phyloP scores from a whole-genome alignment of 2,113 vertebrate genomes.

The Sapajus apella region DNA sequence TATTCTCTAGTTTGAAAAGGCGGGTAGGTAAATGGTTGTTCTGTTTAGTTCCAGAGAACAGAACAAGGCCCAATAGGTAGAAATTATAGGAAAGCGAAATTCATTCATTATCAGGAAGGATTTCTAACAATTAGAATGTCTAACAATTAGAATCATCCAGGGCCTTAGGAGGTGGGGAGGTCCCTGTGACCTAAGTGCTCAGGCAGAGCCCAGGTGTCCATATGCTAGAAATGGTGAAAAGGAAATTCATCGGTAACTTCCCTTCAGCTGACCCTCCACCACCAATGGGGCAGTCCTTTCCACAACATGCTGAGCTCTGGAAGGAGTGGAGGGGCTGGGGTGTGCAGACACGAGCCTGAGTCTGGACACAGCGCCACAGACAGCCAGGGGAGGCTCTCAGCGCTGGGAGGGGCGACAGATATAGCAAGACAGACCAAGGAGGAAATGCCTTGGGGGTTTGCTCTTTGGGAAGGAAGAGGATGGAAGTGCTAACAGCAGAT shows the following conservation, averaged over 20 bases:
- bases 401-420: rapidly evolving
- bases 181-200: constrained; percentile 31
- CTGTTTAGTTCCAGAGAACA: constrained; percentile 60
- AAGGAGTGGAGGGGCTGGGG: background rate
- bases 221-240: background rate
- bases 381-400: background rate
- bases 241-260: background rate
- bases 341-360: background rate
- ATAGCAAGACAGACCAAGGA: background rate
- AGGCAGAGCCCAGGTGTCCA: background rate
- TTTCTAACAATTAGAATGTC: constrained; percentile 72
- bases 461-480: background rate
- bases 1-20: constrained; percentile 75
- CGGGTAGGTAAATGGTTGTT: constrained; percentile 46
- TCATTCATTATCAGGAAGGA: constrained; percentile 54
- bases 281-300: background rate
- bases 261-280: background rate
- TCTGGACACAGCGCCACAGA: background rate
- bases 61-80: constrained; percentile 64
- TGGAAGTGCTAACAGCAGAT: background rate
- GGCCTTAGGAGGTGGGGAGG: constrained; percentile 67
- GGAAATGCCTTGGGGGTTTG: background rate
- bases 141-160: constrained; percentile 76
- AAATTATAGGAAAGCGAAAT: constrained; percentile 60
- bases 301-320: background rate